Evolutionary conservation across 2,888 invertebrate species (phyloP).

Genomic region (Drosophila buzzatii): DNA sequence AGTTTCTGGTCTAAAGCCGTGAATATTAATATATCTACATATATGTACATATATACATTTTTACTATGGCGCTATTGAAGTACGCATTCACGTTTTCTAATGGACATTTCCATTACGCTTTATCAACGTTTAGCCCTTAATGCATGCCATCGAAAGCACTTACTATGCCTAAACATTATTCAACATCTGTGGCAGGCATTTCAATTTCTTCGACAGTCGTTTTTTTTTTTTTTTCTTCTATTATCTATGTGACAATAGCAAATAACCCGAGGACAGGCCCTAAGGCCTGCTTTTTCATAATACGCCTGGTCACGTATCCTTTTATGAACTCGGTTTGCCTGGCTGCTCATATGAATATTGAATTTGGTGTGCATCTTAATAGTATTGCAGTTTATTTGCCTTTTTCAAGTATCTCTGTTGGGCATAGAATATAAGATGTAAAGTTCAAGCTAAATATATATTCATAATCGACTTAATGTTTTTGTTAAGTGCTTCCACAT

Average conservation of each 20-base stretch:
- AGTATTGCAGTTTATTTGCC: neutral
- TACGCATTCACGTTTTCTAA: neutral
- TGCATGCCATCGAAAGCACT: conserved; percentile 7
- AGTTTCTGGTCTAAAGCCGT: neutral
- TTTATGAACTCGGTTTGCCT: neutral
- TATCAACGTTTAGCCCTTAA: conserved; percentile 4
- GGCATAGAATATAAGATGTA: neutral
- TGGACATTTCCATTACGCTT: neutral
- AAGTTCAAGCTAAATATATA: neutral
- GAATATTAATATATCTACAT: neutral
- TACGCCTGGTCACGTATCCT: conserved; percentile 20
- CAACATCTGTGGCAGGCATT: conserved; percentile 15
- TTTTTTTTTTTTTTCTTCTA: neutral
- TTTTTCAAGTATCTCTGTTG: neutral
- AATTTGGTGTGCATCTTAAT: neutral
- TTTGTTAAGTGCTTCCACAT: neutral
- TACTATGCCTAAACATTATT: conserved; percentile 19
- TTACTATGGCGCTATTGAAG: neutral
- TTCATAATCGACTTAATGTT: neutral
- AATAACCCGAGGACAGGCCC: conserved; percentile 59
- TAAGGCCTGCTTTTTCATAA: conserved; percentile 33
- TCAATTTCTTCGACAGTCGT: conserved; percentile 10
- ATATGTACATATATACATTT: neutral
- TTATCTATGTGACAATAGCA: conserved; percentile 13
- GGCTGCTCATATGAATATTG: neutral